Percentiles rank a stretch among this genome's conserved stretches.
These are phyloP conservation scores for Apistogramma diplotaenia DNA, from an alignment of 2,113 vertebrate species.

Conservation along the genomic window DNA sequence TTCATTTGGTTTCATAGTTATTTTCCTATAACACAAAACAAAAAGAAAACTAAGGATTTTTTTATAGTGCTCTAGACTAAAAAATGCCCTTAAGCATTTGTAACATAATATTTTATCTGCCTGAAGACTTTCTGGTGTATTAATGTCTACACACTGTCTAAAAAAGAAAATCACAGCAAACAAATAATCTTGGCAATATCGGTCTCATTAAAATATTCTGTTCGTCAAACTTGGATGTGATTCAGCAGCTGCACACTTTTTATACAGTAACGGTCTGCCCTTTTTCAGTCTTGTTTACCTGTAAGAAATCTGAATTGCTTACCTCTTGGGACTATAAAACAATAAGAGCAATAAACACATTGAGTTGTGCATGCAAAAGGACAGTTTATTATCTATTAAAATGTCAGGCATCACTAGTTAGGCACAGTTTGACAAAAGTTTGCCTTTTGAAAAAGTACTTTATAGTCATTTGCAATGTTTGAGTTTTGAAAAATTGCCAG, in stretches of 20 bases:
- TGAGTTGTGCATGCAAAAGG: slow-evolving; percentile 6
- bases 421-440: slow-evolving; percentile 13
- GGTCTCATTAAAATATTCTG: neutral
- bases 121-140: neutral
- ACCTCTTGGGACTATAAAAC: neutral
- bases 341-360: neutral
- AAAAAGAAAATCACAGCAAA: neutral
- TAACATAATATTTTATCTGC: neutral
- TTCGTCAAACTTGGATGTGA: neutral
- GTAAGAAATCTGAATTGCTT: slow-evolving; percentile 1
- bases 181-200: neutral
- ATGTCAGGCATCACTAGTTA: slow-evolving; percentile 3
- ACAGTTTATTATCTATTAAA: slow-evolving; percentile 33
- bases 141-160: neutral
- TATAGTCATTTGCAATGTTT: neutral
- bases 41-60: too few relatives aligned
- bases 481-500: neutral
- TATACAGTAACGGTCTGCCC: neutral
- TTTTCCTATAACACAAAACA: too few relatives aligned
- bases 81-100: neutral
- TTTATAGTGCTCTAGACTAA: too few relatives aligned
- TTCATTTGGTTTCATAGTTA: too few relatives aligned
- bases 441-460: slow-evolving; percentile 18
- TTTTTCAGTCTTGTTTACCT: slow-evolving; percentile 1
- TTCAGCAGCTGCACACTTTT: neutral